Evolutionary conservation across 2,888 invertebrate genomes (phyloP), one percentile per base, ranked within the genome.

Genomic region (Sympetrum striolatum): DNA sequence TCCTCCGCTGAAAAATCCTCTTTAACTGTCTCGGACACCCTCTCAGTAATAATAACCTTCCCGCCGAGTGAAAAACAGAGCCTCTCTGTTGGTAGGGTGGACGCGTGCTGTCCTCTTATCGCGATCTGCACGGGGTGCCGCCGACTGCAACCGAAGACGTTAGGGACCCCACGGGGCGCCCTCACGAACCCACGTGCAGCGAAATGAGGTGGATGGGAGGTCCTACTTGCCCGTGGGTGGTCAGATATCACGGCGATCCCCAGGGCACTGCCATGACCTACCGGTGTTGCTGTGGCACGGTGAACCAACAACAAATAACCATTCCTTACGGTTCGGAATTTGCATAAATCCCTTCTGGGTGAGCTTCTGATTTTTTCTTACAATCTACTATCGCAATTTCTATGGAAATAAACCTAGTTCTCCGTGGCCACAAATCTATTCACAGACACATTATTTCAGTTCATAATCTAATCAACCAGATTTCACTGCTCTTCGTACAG

Each of bases 41-140:
- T 18, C 86, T n/a, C 86, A n/a, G 86, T 86, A 86, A 86, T 86
- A 86, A 86, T 86, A 86, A 86, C 86, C 86, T 58, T 64, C 37
- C 60, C 58, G 86, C 37, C 37, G 86, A 86, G 86, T 86, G 86
- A 86, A 86, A 86, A 86, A 86, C 86, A 86, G 86, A 86, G 60
- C 25, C 86, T 37, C 60, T 39, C 37, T n/a, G 35, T 86, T 31
- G 60, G 37, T 39, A 18, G 60, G 64, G 86, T 86, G 86, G 86
- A 86, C 60, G 86, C 86, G 64, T 60, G 86, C 37, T 58, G 60
- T 86, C 86, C 39, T 60, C 60, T 86, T 86, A 86, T 86, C 86
- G 86, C 86, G 64, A 86, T 86, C 86, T 31, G 53, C 58, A n/a
- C 60, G 86, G 82, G 86, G 86, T 60, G 22, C 60, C 86, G 39